Evolutionary conservation across 1,140 invertebrate species (phyloP).

Genomic region (Frieseomelitta varia): DNA sequence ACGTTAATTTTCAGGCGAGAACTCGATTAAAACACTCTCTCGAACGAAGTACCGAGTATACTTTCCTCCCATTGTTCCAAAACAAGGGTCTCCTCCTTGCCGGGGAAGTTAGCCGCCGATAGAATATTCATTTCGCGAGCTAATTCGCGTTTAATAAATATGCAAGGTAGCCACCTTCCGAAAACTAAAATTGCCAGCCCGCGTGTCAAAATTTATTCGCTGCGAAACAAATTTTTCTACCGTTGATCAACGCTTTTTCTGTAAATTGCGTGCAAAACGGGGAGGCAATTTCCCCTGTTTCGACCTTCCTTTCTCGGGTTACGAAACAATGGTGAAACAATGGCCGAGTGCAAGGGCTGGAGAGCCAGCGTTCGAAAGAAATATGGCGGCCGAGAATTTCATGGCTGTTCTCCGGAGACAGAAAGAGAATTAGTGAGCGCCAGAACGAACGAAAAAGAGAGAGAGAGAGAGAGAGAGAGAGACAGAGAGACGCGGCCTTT

Average conservation of each 20-base stretch:
- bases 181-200: background rate
- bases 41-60: background rate
- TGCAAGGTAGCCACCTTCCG: background rate
- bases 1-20: background rate
- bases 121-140: background rate
- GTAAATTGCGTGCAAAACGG: background rate
- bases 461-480: background rate
- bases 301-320: background rate
- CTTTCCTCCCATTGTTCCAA: background rate
- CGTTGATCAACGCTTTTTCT: background rate
- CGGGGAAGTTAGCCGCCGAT: background rate
- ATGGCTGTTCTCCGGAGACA: background rate
- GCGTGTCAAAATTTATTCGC: background rate
- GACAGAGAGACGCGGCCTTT: background rate
- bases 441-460: background rate
- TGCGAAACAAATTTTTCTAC: background rate
- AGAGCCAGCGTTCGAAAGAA: background rate
- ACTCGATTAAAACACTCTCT: background rate
- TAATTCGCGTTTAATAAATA: background rate
- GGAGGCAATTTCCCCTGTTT: background rate
- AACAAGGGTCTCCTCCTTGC: background rate
- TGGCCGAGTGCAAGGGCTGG: background rate
- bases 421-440: background rate
- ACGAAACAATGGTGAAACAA: too few species aligned
- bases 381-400: constrained; percentile 26